These are phyloP conservation scores for Monochamus saltuarius DNA, from an alignment of 1,140 invertebrate species.

Conservation along the genomic window DNA sequence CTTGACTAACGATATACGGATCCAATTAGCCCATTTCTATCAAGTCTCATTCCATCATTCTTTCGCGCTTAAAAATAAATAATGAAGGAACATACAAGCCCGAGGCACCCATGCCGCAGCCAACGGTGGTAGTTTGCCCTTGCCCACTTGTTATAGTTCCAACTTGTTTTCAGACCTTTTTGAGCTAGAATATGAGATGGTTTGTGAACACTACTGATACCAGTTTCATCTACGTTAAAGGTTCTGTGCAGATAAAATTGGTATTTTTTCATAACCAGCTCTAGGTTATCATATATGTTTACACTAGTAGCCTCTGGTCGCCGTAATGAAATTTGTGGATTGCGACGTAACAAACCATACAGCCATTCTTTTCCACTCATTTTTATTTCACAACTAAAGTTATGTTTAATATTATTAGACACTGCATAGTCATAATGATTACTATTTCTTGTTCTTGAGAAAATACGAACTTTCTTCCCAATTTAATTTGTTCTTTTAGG, in stretches of 20 bases:
- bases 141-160: conserved; percentile 36
- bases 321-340: conserved; percentile 42
- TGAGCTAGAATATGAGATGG: conserved; percentile 38
- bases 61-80: conserved; percentile 52
- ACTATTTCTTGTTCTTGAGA: not conserved
- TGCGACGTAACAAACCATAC: conserved; percentile 41
- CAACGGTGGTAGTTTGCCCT: conserved; percentile 42
- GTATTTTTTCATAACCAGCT: conserved; percentile 42
- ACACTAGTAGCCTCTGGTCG: conserved; percentile 36
- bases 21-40: conserved; percentile 49
- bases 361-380: conserved; percentile 27
- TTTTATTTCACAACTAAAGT: conserved; percentile 17
- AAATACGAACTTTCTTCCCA: no score
- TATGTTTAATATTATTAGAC: conserved; percentile 36
- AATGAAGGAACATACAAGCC: conserved; percentile 42
- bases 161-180: conserved; percentile 48
- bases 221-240: conserved; percentile 54
- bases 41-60: conserved; percentile 37
- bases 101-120: conserved; percentile 44
- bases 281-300: conserved; percentile 38
- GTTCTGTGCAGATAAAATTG: conserved; percentile 48
- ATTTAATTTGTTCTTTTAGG: no score
- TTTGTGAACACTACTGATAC: conserved; percentile 48
- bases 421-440: conserved; percentile 36
- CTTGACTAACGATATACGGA: conserved; percentile 32